Percentiles rank a stretch among this genome's conserved stretches.
These are phyloP conservation scores for Cephalopterus ornatus DNA, from an alignment of 2,113 vertebrate genomes.

Conservation along the genomic window DNA sequence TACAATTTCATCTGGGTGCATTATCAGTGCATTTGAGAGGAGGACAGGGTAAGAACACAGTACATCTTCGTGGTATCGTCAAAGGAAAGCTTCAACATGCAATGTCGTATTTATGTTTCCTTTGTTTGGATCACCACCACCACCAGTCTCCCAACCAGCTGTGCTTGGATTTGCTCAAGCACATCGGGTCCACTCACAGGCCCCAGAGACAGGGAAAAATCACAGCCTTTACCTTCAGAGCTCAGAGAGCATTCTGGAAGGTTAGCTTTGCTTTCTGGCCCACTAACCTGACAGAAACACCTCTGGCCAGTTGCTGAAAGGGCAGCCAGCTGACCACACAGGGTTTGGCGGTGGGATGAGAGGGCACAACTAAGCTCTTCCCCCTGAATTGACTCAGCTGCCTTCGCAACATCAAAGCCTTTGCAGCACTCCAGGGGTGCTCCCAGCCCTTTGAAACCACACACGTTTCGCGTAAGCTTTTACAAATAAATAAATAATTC, in stretches of 20 bases:
- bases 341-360: not conserved
- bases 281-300: not conserved
- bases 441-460: slow-evolving; percentile 14
- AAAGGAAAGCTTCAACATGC: not conserved
- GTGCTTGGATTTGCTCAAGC: not conserved
- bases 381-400: slow-evolving; percentile 52
- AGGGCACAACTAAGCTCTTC: not conserved
- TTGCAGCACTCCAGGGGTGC: not conserved
- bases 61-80: rapidly evolving
- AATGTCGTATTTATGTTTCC: not conserved
- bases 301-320: not conserved
- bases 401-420: slow-evolving; percentile 46
- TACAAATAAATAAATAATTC: slow-evolving; percentile 47
- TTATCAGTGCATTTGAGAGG: not conserved
- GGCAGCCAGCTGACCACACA: not conserved
- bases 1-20: not conserved
- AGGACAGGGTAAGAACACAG: not conserved
- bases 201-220: not conserved
- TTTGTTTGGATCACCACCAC: not conserved
- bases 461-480: not conserved
- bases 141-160: not conserved
- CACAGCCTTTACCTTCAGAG: not conserved
- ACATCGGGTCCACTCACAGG: not conserved
- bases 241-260: not conserved
- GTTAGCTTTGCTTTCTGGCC: not conserved